Conservation (phyloP, 2,797 vertebrate species). For the Betta splendens region DNA sequence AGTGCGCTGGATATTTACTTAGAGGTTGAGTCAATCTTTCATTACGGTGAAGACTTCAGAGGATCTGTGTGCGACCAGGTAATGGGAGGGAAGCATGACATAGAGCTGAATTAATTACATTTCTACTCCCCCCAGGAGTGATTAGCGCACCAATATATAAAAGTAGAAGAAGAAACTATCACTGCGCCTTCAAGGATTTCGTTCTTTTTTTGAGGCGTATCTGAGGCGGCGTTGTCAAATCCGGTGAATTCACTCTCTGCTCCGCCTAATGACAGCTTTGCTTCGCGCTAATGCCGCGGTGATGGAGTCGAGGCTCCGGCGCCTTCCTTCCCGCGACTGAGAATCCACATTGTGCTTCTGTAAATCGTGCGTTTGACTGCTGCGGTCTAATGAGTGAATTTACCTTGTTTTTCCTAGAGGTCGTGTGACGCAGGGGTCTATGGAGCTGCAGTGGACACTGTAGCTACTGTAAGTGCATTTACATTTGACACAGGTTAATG, state of each 20-base stretch:
- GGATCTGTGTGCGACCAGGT: too few relatives aligned
- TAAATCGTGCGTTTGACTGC: conserved; percentile 13
- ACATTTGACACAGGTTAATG: too few relatives aligned
- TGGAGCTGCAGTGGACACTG: conserved; percentile 19
- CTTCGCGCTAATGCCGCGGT: conserved; percentile 14
- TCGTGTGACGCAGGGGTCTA: conserved; percentile 14
- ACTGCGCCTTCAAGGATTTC: too few relatives aligned
- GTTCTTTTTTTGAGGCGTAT: background rate
- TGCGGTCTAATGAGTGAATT: conserved; percentile 25
- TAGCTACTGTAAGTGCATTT: background rate
- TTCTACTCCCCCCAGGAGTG: background rate
- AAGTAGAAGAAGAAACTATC: background rate
- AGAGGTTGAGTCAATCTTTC: too few relatives aligned
- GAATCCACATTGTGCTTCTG: conserved; percentile 38
- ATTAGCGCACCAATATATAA: background rate
- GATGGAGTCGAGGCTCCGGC: conserved; percentile 28
- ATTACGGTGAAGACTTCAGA: too few relatives aligned
- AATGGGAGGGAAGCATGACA: too few relatives aligned
- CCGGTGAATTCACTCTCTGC: conserved; percentile 23
- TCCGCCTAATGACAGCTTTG: conserved; percentile 18
- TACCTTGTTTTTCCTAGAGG: conserved; percentile 31
- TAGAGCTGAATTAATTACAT: too few relatives aligned
- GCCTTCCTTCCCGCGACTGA: conserved; percentile 24
- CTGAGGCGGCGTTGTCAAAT: conserved; percentile 28
- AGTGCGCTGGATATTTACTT: too few relatives aligned